A percentile compares a stretch with the other conserved stretches of the same genome.
Evolutionary conservation across 2,888 invertebrate genomes (phyloP).

Genomic region (Hirudinaria manillensis): DNA sequence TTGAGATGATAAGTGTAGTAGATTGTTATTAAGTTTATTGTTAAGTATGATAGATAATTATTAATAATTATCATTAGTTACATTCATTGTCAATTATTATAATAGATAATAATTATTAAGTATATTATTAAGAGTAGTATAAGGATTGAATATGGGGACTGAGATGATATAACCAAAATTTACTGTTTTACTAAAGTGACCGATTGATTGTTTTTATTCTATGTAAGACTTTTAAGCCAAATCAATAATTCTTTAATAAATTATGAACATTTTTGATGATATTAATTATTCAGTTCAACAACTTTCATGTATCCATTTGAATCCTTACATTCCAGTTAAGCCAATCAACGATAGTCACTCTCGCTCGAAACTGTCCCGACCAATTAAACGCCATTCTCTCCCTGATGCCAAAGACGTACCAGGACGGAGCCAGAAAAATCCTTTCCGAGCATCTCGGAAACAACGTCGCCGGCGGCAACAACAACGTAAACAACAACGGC

Average conservation of each 20-base stretch:
- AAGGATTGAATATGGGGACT: too few species aligned
- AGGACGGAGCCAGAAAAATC: conserved; percentile 54
- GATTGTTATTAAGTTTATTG: too few species aligned
- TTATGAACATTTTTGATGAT: background rate
- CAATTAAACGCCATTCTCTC: conserved; percentile 72
- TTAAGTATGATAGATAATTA: too few species aligned
- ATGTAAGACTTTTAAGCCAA: background rate
- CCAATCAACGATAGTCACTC: conserved; percentile 65
- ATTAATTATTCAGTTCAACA: background rate
- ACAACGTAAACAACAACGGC: conserved; percentile 11
- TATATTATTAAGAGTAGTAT: too few species aligned
- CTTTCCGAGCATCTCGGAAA: conserved; percentile 47
- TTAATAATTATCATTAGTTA: too few species aligned
- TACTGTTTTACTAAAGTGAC: too few species aligned
- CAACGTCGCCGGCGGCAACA: conserved; percentile 6
- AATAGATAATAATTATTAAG: too few species aligned
- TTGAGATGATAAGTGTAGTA: too few species aligned
- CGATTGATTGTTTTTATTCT: too few species aligned
- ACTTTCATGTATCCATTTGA: too few species aligned
- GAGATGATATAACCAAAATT: too few species aligned
- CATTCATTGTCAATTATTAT: too few species aligned
- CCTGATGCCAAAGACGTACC: conserved; percentile 55
- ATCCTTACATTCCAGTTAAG: conserved; percentile 52
- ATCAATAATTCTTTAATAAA: background rate
- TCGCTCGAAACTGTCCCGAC: conserved; percentile 85